Evolutionary conservation across 2,797 vertebrate species (phyloP).

Genomic region (Poeciliopsis turneri): DNA sequence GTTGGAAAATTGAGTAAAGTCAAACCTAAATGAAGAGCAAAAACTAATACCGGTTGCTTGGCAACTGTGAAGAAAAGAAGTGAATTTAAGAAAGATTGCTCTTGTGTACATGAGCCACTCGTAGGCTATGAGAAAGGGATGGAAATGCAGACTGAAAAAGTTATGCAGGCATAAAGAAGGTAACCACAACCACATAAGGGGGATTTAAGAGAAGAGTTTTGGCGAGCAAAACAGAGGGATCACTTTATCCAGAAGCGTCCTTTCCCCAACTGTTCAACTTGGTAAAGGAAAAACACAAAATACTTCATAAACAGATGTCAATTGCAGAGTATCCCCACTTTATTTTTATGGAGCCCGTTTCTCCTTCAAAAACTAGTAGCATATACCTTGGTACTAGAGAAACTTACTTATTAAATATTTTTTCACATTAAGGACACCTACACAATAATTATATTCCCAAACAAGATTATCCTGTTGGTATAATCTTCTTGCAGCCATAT

Average conservation of each 20-base stretch:
- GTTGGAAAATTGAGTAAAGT: neutral
- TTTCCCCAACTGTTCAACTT: slow-evolving; percentile 3
- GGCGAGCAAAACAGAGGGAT: neutral
- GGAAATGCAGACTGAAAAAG: neutral
- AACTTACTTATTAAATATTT: neutral
- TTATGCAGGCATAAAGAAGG: neutral
- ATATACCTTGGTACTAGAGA: neutral
- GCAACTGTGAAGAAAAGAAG: slow-evolving; percentile 10
- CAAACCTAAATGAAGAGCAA: neutral
- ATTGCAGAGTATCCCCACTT: neutral
- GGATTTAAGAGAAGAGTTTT: neutral
- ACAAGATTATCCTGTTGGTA: too few species aligned
- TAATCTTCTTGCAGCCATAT: neutral
- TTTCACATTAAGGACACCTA: neutral
- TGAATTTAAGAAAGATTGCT: neutral
- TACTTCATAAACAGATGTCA: neutral
- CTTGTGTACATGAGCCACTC: neutral
- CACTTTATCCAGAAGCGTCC: neutral
- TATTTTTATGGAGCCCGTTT: neutral
- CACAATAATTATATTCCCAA: neutral
- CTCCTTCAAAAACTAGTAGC: neutral
- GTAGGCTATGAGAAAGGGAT: neutral
- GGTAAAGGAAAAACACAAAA: neutral
- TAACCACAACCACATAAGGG: slow-evolving; percentile 10
- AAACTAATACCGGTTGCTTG: slow-evolving; percentile 3